Conservation (phyloP, 2,113 vertebrate species). For the Hoplias malabaricus region DNA sequence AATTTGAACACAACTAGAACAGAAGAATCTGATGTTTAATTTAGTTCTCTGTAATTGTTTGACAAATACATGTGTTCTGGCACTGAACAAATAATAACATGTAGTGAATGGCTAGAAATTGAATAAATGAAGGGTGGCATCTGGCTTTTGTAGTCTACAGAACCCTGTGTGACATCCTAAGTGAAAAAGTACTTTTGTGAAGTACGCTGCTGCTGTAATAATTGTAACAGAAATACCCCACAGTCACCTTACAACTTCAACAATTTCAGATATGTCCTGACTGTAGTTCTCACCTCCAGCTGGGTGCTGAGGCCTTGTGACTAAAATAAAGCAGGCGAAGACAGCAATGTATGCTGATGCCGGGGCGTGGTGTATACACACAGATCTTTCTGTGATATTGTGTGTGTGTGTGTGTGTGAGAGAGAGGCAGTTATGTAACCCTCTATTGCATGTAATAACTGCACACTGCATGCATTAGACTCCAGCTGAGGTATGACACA, state of each 20-base stretch:
- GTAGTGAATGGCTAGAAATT: no score
- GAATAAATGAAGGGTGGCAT: no score
- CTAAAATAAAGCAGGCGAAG: neutral
- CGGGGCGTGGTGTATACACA: slow-evolving; percentile 17
- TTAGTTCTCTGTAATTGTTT: no score
- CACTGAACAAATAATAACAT: no score
- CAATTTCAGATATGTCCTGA: neutral
- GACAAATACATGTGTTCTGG: no score
- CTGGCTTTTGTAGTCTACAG: no score
- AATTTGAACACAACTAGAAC: no score
- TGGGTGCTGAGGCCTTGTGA: neutral
- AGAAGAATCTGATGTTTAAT: no score
- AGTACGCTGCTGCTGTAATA: no score
- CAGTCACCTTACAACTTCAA: neutral
- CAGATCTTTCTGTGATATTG: slow-evolving; percentile 12
- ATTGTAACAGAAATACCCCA: no score
- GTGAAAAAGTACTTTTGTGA: no score
- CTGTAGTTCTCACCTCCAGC: neutral
- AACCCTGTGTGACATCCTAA: no score
- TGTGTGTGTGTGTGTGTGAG: slow-evolving; percentile 18
- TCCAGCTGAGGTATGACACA: slow-evolving; percentile 6
- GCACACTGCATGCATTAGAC: slow-evolving; percentile 40
- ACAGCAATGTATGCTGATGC: neutral
- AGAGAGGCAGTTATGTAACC: slow-evolving; percentile 61
- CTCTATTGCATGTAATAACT: slow-evolving; percentile 57